Base-by-base conservation (phyloP, 2,797 vertebrate genomes). In the Lophotriccus pileatus region DNA sequence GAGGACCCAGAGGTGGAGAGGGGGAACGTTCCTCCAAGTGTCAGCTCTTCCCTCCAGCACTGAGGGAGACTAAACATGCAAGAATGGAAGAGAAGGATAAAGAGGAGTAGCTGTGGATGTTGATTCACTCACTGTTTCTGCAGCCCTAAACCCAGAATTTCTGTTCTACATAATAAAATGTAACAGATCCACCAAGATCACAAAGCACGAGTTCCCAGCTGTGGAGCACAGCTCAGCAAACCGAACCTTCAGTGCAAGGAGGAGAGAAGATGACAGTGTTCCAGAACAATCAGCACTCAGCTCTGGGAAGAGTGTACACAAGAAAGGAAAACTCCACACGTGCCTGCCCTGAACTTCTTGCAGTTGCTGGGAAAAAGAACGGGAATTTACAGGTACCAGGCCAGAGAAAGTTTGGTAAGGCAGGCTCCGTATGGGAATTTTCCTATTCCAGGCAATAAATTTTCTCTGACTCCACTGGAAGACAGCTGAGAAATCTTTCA, bases 401-500 rank as follows among this genome's bases (percentile, higher is more conserved):
- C 21, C 52, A 17, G 30, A 81, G 44, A 28, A 90, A 60, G 53
- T 79, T 52, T 94, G 90, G 75, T 69, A 84, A 44, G 36, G 14
- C 78, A 95, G 34, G 47, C 46, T 88, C 50, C 69, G 24, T 28
- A 32, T 47, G 87, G 84, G 60, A 91, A 93, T 88, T 74, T 69
- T 76, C 68, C 73, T 52, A 27, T 67, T 80, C 53, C 56, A 85
- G 43, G 80, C 53, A 96, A 91, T 97, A 83, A 58, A 82, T 94
- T 67, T 91, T 95, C 55, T 84, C 93, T 37, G 70, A 92, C 88
- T 92, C 75, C 74, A 63, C 9, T 86, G 12, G 39, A 96, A 90
- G 87, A 93, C 59, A 92, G 44, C 93, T 66, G 68, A 96, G 78
- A 73, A 74, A 66, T 70, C 81, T 91, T 80, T 75, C 94, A 78